Evolutionary conservation across 2,888 invertebrate species (phyloP).

Genomic region (Aphidius colemani): DNA sequence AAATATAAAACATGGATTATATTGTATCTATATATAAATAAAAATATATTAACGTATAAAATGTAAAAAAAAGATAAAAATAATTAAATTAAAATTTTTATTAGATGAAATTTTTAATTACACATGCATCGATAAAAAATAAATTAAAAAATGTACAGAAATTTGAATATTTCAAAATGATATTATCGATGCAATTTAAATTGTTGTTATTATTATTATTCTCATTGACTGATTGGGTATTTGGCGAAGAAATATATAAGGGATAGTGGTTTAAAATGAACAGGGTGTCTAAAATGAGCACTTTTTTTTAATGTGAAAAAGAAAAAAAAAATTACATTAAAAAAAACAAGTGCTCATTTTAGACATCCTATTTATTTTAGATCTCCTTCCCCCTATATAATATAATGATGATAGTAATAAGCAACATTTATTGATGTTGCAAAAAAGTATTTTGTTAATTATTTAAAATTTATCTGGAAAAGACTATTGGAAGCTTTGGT

Average conservation of each 20-base stretch:
- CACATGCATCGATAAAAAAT: constrained; percentile 25
- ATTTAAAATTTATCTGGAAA: constrained; percentile 35
- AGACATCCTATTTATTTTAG: too few relatives aligned
- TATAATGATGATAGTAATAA: constrained; percentile 10
- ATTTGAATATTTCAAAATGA: constrained; percentile 22
- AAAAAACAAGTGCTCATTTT: too few relatives aligned
- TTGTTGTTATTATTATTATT: constrained; percentile 1
- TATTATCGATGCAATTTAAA: constrained; percentile 19
- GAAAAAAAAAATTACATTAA: too few relatives aligned
- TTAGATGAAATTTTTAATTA: constrained; percentile 46
- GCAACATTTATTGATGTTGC: constrained; percentile 5
- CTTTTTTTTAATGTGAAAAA: too few relatives aligned
- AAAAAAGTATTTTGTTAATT: constrained; percentile 17
- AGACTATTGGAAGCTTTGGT: constrained; percentile 24
- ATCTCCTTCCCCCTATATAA: too few relatives aligned
- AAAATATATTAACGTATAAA: constrained; percentile 19
- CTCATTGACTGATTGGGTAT: not conserved
- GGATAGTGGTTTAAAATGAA: too few relatives aligned
- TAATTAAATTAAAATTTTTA: constrained; percentile 39
- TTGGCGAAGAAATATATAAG: too few relatives aligned
- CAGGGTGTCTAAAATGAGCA: too few relatives aligned
- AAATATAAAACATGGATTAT: constrained; percentile 26
- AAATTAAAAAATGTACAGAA: constrained; percentile 42
- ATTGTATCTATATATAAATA: constrained; percentile 25
- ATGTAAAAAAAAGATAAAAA: constrained; percentile 29